These are phyloP conservation scores for Hipparchia sbordonii DNA, from an alignment of 2,888 invertebrate genomes.

Conservation along the genomic window DNA sequence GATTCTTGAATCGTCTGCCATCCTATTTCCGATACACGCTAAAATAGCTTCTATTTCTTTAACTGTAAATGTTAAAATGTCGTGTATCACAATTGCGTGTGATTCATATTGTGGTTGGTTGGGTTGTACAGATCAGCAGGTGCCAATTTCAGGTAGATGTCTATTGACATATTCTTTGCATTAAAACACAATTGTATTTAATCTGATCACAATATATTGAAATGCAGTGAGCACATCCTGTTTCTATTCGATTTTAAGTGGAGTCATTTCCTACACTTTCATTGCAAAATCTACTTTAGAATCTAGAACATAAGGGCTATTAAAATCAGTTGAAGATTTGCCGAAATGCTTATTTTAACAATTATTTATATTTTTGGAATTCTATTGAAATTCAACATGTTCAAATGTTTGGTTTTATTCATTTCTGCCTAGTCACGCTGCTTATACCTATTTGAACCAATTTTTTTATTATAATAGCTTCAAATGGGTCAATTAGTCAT, in stretches of 20 bases:
- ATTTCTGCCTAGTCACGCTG: constrained; percentile 39
- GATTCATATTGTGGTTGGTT: constrained; percentile 26
- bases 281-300: constrained; percentile 17
- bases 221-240: constrained; percentile 42
- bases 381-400: constrained; percentile 34
- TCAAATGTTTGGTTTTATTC: constrained; percentile 32
- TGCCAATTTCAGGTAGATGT: constrained; percentile 70
- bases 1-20: constrained; percentile 48
- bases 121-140: constrained; percentile 58
- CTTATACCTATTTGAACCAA: constrained; percentile 33
- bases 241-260: constrained; percentile 34
- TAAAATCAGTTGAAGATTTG: constrained; percentile 8
- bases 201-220: constrained; percentile 57
- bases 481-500: constrained; percentile 46
- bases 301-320: background rate
- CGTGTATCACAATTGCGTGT: constrained; percentile 15
- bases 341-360: constrained; percentile 21
- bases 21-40: constrained; percentile 19
- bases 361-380: constrained; percentile 34
- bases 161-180: constrained; percentile 65
- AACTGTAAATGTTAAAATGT: constrained; percentile 33
- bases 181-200: constrained; percentile 59
- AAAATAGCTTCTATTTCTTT: constrained; percentile 39
- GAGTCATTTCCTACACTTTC: constrained; percentile 4
- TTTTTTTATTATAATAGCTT: constrained; percentile 40